A percentile compares a stretch with the other conserved stretches of the same genome.
Evolutionary conservation across 2,888 invertebrate genomes (phyloP).

Genomic region (Amiota mariae): DNA sequence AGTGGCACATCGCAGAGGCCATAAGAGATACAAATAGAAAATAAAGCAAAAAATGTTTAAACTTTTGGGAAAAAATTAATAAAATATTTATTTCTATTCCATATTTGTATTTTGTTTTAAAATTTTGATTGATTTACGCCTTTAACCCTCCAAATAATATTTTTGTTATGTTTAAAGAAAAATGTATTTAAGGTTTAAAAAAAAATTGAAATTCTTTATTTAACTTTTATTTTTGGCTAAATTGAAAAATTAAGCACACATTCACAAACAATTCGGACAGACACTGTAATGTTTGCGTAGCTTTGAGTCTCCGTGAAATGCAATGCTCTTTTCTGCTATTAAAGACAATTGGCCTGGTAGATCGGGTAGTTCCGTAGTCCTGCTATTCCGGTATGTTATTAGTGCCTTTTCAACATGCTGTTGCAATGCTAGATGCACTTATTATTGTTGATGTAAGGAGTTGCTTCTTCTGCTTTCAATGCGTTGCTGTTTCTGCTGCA

Average conservation of each 20-base stretch:
- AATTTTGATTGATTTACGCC: no score
- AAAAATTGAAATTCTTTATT: no score
- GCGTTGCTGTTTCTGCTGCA: neutral
- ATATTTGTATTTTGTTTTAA: no score
- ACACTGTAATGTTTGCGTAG: neutral
- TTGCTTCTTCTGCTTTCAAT: neutral
- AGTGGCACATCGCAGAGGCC: constrained; percentile 24
- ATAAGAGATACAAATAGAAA: constrained; percentile 19
- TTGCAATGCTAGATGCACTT: neutral
- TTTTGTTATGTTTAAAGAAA: no score
- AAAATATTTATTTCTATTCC: neutral
- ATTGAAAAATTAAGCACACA: neutral
- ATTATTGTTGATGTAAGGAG: no score
- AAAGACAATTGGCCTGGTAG: neutral
- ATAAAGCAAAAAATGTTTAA: constrained; percentile 30
- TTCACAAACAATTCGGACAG: neutral
- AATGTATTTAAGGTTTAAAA: no score
- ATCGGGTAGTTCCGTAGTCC: neutral
- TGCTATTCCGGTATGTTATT: neutral
- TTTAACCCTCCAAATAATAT: no score
- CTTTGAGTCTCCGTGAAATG: neutral
- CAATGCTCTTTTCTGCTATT: neutral
- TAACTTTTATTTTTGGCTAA: neutral
- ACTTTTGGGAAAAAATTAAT: constrained; percentile 46
- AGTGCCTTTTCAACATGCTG: neutral